A percentile compares a stretch with the other conserved stretches of the same genome.
phyloP scores from a whole-genome alignment of 2,888 invertebrate genomes.

The Sipunculus nudus region DNA sequence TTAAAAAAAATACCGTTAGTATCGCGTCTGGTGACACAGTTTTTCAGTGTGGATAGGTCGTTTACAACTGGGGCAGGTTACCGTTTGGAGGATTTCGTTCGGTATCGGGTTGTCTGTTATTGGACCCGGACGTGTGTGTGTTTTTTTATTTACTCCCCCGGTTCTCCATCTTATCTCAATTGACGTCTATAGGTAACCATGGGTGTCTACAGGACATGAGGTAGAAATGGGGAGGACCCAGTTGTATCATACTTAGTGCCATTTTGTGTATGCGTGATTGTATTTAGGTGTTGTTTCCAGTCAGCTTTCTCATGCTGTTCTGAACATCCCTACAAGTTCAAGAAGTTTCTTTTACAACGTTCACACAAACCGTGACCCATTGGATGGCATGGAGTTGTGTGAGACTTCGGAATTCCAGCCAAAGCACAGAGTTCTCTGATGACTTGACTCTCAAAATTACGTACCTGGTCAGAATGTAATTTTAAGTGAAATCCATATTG shows the following conservation, averaged over 20 bases:
- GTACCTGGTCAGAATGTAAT: slow-evolving; percentile 28
- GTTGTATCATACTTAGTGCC: slow-evolving; percentile 24
- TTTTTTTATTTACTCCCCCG: too few species aligned
- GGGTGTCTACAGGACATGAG: too few species aligned
- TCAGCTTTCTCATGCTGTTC: slow-evolving; percentile 14
- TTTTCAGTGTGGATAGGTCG: too few species aligned
- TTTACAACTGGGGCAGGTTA: too few species aligned
- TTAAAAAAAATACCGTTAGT: too few species aligned
- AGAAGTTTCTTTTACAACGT: slow-evolving; percentile 25
- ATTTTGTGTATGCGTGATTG: slow-evolving; percentile 20
- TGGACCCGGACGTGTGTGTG: too few species aligned
- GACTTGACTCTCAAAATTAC: slow-evolving; percentile 24
- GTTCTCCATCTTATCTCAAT: slow-evolving; percentile 2
- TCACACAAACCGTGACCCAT: slow-evolving; percentile 23
- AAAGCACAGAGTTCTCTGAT: slow-evolving; percentile 22
- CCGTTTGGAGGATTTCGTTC: too few species aligned
- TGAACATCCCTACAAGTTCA: slow-evolving; percentile 25
- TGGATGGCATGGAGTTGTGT: slow-evolving; percentile 30
- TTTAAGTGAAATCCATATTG: too few species aligned
- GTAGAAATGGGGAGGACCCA: slow-evolving; percentile 21
- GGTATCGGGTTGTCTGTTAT: too few species aligned
- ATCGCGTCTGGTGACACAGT: too few species aligned
- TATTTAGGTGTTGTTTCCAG: slow-evolving; percentile 22
- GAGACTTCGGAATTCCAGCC: slow-evolving; percentile 12
- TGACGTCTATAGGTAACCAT: slow-evolving; percentile 19